Conservation (phyloP, 2,888 invertebrate genomes). For the Andricus quercusramuli region DNA sequence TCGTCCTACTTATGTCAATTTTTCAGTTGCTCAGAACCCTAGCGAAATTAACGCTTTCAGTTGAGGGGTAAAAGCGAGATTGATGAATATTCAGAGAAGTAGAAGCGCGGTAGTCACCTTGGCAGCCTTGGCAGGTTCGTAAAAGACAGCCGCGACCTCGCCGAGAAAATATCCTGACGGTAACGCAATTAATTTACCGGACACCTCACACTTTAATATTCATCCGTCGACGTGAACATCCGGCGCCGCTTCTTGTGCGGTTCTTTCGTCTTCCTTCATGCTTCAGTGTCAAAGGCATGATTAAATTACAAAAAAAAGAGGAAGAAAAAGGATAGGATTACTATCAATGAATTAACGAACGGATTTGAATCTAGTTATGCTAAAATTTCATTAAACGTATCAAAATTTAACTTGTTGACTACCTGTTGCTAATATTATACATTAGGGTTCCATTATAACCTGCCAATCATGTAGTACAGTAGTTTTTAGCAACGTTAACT, state of each 20-base stretch:
- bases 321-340: background rate
- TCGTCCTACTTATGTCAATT: conserved; percentile 42
- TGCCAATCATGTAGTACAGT: no score
- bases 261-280: conserved; percentile 49
- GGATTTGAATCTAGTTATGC: conserved; percentile 9
- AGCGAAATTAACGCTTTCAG: conserved; percentile 59
- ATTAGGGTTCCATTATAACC: no score
- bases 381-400: background rate
- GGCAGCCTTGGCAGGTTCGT: conserved; percentile 48
- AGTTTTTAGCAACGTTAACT: no score
- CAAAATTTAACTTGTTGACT: background rate
- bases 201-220: conserved; percentile 74
- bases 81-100: conserved; percentile 70
- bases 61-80: conserved; percentile 60
- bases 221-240: conserved; percentile 62
- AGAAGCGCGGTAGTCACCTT: conserved; percentile 59
- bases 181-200: conserved; percentile 73
- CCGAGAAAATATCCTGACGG: conserved; percentile 69
- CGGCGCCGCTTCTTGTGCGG: conserved; percentile 56
- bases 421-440: background rate
- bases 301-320: conserved; percentile 20
- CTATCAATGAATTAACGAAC: background rate
- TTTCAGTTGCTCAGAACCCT: conserved; percentile 58
- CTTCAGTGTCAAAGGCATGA: conserved; percentile 42
- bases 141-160: conserved; percentile 47